Evolutionary conservation across 2,888 invertebrate genomes (phyloP), one percentile per base, ranked within the genome.

Genomic region (Adelphocoris suturalis): DNA sequence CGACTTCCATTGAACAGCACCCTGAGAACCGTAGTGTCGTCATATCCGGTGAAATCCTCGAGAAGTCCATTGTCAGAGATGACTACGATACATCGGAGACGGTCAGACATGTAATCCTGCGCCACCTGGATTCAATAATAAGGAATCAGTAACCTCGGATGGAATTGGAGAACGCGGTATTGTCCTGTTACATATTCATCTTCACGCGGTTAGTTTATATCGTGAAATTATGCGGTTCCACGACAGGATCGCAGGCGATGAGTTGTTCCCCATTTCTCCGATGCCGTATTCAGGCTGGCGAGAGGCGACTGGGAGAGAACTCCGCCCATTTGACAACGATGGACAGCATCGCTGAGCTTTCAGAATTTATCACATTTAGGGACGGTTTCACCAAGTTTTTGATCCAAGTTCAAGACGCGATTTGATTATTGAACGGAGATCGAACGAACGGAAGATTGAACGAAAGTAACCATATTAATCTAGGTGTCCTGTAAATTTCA

Each of bases 21-120:
- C 27, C 88, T 19, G 48, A 88, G 28, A 19, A 88, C 28, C n/a
- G 78, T 88, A 12, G 52, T 52, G 13, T 76, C 14, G 37, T 46
- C 5, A 37, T 68, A 78, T 14, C 84, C 61, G 47, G 84, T 48
- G 0, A 91, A 86, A 61, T 91, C 86, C 0, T 76, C 78, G 11
- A 90, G 76, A 12, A 90, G 80, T 14, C 90, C 90, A n/a, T 76
- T n/a, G n/a, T 91, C 91, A 13, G 89, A 81, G 12, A 91, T 47
- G 13, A 90, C 90, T 16, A 89, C 84, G 14, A 89, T 46, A 27
- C 91, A 91, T 28, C 16, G 57, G 28, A 52, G 91, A 4, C 78
- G 78, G 19, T 48, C 52, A 27, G 57, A n/a, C 88, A 88, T 88
- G 55, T 88, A 88, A 11, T 76, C 37, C 13, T 27, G 4, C 11